Percentiles rank a stretch among this genome's conserved stretches.
Conservation (phyloP, 2,888 invertebrate species). For the Melieria omissa region DNA sequence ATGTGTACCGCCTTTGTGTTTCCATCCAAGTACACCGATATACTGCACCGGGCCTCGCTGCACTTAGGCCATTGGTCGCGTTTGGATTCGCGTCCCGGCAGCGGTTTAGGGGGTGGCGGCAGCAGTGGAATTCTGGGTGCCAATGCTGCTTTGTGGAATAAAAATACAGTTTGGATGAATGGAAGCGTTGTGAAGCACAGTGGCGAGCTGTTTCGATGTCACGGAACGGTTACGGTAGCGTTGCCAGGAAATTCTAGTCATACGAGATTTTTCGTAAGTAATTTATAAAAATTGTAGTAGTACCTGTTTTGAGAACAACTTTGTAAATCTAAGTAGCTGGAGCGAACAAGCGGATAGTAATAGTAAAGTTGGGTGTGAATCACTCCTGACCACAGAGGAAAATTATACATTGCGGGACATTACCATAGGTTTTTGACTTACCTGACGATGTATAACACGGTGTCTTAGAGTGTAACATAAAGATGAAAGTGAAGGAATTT, state of each 20-base stretch:
- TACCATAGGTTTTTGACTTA: too few species aligned
- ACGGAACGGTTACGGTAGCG: slow-evolving; percentile 85
- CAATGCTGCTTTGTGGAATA: slow-evolving; percentile 68
- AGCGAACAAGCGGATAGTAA: too few species aligned
- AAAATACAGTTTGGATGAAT: slow-evolving; percentile 76
- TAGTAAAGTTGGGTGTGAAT: too few species aligned
- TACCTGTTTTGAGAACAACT: not conserved
- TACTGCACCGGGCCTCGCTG: slow-evolving; percentile 87
- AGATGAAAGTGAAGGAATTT: too few species aligned
- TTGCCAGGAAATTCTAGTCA: slow-evolving; percentile 87
- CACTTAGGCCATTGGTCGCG: slow-evolving; percentile 78
- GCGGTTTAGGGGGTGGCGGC: slow-evolving; percentile 6
- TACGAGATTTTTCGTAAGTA: slow-evolving; percentile 86
- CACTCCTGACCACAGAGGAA: too few species aligned
- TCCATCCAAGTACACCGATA: slow-evolving; percentile 81
- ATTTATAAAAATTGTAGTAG: not conserved
- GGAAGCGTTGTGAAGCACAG: slow-evolving; percentile 80
- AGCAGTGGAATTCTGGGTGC: not conserved
- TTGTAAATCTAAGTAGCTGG: too few species aligned
- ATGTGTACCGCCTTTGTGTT: slow-evolving; percentile 79
- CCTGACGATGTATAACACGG: too few species aligned
- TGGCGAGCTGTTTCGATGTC: slow-evolving; percentile 79
- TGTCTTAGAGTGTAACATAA: too few species aligned
- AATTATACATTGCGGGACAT: too few species aligned
- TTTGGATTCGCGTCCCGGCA: slow-evolving; percentile 52